These are phyloP conservation scores for Bubalus kerabau DNA, from an alignment of 2,113 vertebrate species.

Conservation along the genomic window DNA sequence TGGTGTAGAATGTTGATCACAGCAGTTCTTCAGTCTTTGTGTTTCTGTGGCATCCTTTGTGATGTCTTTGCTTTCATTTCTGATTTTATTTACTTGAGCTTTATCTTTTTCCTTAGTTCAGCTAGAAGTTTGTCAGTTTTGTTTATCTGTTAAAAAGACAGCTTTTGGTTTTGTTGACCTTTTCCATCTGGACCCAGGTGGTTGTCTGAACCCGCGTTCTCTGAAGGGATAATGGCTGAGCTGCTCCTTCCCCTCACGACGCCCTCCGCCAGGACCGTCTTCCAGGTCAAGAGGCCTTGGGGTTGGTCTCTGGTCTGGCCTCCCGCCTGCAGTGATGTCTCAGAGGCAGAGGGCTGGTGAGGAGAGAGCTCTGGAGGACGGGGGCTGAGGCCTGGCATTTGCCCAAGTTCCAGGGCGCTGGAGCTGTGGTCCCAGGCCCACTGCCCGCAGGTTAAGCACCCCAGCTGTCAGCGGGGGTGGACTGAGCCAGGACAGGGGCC, in stretches of 20 bases:
- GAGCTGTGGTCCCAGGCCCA: background rate
- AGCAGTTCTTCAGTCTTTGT: rapidly evolving
- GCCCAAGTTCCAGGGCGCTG: too few relatives aligned
- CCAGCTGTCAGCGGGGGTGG: background rate
- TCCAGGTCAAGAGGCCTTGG: background rate
- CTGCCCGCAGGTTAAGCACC: background rate
- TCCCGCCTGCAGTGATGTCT: background rate
- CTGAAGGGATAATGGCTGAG: rapidly evolving
- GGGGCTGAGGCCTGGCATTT: background rate
- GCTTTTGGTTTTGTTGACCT: background rate
- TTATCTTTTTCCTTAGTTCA: background rate
- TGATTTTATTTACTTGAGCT: background rate
- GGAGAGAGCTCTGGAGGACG: background rate
- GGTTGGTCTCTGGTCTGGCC: background rate
- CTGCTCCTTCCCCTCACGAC: rapidly evolving
- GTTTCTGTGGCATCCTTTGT: background rate
- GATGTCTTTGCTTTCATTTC: background rate
- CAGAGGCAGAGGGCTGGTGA: background rate
- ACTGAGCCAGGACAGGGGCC: rapidly evolving
- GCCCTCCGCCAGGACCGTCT: rapidly evolving
- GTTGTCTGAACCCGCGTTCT: rapidly evolving
- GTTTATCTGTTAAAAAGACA: background rate
- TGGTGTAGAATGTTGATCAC: rapidly evolving
- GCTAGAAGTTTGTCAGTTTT: background rate
- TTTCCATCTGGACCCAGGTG: background rate